Percentiles rank a stretch among this genome's conserved stretches.
phyloP scores from a whole-genome alignment of 2,113 vertebrate species.

The Cathartes aura region DNA sequence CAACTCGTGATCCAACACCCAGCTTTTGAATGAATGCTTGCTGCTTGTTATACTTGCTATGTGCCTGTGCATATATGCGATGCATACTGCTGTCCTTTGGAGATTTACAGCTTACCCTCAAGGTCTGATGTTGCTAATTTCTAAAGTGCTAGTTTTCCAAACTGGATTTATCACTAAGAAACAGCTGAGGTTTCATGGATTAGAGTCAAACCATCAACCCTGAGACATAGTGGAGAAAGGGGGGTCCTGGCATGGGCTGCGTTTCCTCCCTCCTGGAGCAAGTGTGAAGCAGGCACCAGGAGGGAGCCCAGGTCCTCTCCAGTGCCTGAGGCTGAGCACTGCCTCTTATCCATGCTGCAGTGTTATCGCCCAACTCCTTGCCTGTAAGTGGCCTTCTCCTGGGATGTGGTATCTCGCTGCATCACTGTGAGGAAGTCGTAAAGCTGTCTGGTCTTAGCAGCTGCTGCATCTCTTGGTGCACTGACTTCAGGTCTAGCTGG shows the following conservation, averaged over 20 bases:
- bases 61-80: fast-evolving
- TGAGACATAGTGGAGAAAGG: neutral
- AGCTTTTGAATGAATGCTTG: neutral
- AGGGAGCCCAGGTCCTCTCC: neutral
- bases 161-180: neutral
- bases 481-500: neutral
- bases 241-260: neutral
- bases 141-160: neutral
- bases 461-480: neutral
- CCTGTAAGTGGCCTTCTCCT: neutral
- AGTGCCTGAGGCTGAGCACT: neutral
- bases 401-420: neutral
- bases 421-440: neutral
- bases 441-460: neutral
- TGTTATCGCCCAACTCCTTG: neutral
- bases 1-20: fast-evolving
- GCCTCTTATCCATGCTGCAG: neutral
- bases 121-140: neutral
- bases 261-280: neutral
- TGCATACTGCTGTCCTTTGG: neutral
- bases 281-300: neutral
- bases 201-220: neutral
- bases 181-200: neutral
- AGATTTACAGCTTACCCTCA: neutral
- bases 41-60: neutral